phyloP scores from a whole-genome alignment of 35 echinoderm and acorn worm genomes.

The Amphiura filiformis region DNA sequence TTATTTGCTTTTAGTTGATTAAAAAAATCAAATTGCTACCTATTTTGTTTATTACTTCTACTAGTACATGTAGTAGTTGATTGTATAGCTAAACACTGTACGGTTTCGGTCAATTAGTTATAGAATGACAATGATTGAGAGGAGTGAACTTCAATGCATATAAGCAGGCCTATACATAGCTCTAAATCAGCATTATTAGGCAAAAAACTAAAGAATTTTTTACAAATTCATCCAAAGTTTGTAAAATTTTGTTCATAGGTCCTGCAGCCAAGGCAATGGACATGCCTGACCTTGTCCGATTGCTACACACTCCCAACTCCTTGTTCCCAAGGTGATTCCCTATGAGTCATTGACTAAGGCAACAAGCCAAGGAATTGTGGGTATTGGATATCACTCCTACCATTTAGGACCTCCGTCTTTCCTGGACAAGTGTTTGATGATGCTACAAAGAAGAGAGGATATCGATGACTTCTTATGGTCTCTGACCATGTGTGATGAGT shows the following conservation, averaged over 20 bases:
- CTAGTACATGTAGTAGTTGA: neutral
- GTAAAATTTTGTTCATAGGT: too few relatives aligned
- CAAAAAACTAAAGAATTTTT: too few relatives aligned
- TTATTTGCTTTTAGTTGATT: neutral
- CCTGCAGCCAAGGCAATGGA: too few relatives aligned
- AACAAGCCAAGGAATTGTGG: neutral
- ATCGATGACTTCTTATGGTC: neutral
- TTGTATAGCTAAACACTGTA: too few relatives aligned
- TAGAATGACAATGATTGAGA: too few relatives aligned
- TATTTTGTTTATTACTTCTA: neutral
- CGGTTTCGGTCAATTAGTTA: too few relatives aligned
- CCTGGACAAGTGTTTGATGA: neutral
- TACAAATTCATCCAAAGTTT: too few relatives aligned
- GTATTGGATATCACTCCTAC: neutral
- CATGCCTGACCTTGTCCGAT: neutral
- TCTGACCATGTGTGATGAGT: neutral
- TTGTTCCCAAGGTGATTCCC: constrained; percentile 2
- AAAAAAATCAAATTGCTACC: neutral
- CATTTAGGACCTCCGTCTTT: neutral
- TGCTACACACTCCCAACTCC: neutral
- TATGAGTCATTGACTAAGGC: neutral
- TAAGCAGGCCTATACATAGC: too few relatives aligned
- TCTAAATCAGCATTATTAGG: too few relatives aligned
- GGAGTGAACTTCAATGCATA: too few relatives aligned
- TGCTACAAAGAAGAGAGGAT: neutral